phyloP scores from a whole-genome alignment of 2,797 vertebrate genomes.

The Alfaro cultratus region DNA sequence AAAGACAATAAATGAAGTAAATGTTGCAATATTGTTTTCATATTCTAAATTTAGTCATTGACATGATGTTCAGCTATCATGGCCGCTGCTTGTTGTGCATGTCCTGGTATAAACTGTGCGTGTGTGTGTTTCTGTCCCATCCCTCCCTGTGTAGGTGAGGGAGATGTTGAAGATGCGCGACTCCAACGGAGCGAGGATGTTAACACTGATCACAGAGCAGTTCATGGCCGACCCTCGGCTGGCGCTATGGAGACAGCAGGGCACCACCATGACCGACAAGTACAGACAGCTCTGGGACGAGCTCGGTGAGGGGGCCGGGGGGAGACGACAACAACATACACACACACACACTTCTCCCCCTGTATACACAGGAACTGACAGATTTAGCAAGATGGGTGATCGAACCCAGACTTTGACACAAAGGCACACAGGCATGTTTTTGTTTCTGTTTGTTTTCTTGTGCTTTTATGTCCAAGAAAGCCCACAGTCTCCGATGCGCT shows the following conservation, averaged over 20 bases:
- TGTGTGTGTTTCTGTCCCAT: slow-evolving; percentile 19
- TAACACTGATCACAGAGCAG: slow-evolving; percentile 98
- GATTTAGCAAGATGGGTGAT: slow-evolving; percentile 61
- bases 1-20: neutral
- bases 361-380: slow-evolving; percentile 27
- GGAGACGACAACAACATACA: slow-evolving; percentile 15
- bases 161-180: slow-evolving; percentile 99
- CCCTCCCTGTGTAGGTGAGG: slow-evolving; percentile 85
- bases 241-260: slow-evolving; percentile 96
- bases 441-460: slow-evolving; percentile 42
- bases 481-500: slow-evolving; percentile 29
- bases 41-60: neutral
- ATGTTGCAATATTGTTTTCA: neutral
- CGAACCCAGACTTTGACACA: slow-evolving; percentile 48
- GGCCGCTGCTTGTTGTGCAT: neutral
- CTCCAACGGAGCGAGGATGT: slow-evolving; percentile 97
- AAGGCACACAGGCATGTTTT: slow-evolving; percentile 36
- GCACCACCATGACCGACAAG: slow-evolving; percentile 99
- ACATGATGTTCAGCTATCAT: neutral
- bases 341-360: neutral
- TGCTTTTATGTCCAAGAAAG: slow-evolving; percentile 52
- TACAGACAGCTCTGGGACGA: slow-evolving; percentile 99
- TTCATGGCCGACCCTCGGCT: slow-evolving; percentile 98
- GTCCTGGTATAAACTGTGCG: slow-evolving; percentile 19
- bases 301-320: slow-evolving; percentile 85